These are phyloP conservation scores for Mus pahari DNA, from an alignment of 2,113 vertebrate genomes.

Conservation along the genomic window DNA sequence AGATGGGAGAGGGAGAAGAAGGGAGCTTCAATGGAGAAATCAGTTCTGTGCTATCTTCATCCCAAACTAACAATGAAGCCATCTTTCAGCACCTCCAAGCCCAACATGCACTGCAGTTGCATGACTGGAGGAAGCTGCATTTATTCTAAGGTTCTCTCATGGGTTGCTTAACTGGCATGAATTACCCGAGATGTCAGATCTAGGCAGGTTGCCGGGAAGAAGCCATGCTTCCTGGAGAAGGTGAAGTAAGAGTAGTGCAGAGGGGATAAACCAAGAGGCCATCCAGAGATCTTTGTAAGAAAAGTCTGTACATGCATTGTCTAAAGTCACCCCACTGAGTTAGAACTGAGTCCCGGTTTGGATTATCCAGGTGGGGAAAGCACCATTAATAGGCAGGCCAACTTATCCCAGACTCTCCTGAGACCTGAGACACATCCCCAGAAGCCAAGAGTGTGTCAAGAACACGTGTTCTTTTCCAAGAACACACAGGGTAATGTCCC, in stretches of 20 bases:
- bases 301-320: neutral
- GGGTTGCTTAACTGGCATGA: neutral
- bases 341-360: neutral
- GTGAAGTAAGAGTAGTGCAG: neutral
- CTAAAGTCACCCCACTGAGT: neutral
- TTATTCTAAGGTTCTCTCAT: neutral
- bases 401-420: neutral
- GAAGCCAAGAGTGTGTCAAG: neutral
- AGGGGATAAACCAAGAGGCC: neutral
- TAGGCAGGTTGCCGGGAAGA: neutral
- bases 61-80: neutral
- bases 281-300: fast-evolving
- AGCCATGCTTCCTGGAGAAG: neutral
- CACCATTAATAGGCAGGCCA: neutral
- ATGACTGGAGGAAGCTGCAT: neutral
- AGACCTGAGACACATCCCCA: neutral
- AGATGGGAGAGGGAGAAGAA: neutral
- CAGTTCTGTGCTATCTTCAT: neutral
- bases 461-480: neutral
- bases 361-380: neutral
- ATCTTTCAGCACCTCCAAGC: neutral
- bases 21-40: neutral
- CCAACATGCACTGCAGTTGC: fast-evolving
- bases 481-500: neutral
- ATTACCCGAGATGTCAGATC: neutral